Evolutionary conservation across 2,797 vertebrate genomes (phyloP), one percentile per base, ranked within the genome.

Genomic region (Mormyrus proboscirostris): DNA sequence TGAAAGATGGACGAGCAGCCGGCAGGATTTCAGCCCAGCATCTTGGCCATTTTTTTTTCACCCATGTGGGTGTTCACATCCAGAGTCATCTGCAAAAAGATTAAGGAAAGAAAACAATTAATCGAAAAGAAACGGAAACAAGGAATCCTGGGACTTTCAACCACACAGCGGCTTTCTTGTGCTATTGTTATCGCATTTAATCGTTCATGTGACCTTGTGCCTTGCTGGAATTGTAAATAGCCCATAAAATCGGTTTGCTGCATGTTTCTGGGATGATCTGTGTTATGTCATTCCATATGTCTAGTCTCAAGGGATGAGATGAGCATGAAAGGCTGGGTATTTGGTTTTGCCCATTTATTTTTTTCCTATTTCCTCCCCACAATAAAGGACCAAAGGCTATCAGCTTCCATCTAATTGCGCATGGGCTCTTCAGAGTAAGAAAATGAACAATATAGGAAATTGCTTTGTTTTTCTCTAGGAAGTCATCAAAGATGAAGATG

Each of bases 371-470:
- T 69, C 25, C 86, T 92, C 90, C 93, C 86, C 92, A 89, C 49
- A 93, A 92, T 93, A 90, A 83, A 94, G 93, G 59, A 88, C 16
- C 51, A 89, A 93, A 93, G 94, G 93, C 91, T 95, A 90, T 95
- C 94, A 94, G 94, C 93, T 95, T 94, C 93, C 93, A 95, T 94
- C 94, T 94, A 95, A 94, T 93, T 93, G 94, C 93, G 91, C 95
- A 92, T 94, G 93, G 95, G 92, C 93, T 84, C 86, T 94, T 93
- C 92, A 95, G 95, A 94, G 93, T 93, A 95, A 95, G 94, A 95
- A 95, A 96, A 95, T 94, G 94, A n/a, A 53, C 95, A 96, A 95
- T 96, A 95, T 95, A 95, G 95, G 95, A 96, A 96, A 95, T 93
- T 95, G 92, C 92, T 95, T 94, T 95, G 93, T 94, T 95, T 96